Conservation (phyloP, 2,888 invertebrate species). For the Lamproptera curius region DNA sequence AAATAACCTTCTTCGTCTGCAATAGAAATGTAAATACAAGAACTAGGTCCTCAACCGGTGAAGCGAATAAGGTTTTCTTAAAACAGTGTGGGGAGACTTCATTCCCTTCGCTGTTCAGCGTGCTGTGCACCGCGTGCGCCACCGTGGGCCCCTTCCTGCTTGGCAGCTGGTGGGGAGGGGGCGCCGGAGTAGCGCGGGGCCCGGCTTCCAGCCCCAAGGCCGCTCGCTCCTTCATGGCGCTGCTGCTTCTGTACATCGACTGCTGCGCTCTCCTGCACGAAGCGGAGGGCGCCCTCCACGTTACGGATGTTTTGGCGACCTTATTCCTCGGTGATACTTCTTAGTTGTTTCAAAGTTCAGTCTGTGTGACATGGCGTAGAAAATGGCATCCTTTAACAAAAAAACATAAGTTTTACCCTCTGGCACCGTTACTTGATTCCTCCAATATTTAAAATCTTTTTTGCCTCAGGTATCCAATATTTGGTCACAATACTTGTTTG, state of each 20-base stretch:
- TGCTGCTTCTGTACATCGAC: slow-evolving; percentile 49
- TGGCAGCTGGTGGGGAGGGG: slow-evolving; percentile 29
- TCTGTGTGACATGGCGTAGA: too few relatives aligned
- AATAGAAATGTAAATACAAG: too few relatives aligned
- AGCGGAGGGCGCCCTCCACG: slow-evolving; percentile 45
- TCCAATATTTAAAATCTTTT: too few relatives aligned
- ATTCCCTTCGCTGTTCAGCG: slow-evolving; percentile 36
- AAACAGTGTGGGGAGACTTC: slow-evolving; percentile 48
- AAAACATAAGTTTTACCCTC: too few relatives aligned
- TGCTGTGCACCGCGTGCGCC: slow-evolving; percentile 32
- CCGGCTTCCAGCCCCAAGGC: slow-evolving; percentile 14
- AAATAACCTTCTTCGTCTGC: too few relatives aligned
- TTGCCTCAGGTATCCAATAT: too few relatives aligned
- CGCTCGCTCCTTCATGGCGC: slow-evolving; percentile 34
- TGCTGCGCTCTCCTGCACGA: slow-evolving; percentile 47
- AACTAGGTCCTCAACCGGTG: too few relatives aligned
- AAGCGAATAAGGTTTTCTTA: too few relatives aligned
- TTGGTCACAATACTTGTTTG: too few relatives aligned
- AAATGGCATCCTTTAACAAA: too few relatives aligned
- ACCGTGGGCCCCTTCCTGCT: slow-evolving; percentile 38
- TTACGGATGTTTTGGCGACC: slow-evolving; percentile 34
- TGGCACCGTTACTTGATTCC: too few relatives aligned
- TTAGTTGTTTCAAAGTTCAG: too few relatives aligned
- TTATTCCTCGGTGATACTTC: slow-evolving; percentile 32
- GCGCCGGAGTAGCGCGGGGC: slow-evolving; percentile 12